phyloP scores from a whole-genome alignment of 1,140 invertebrate species.

The Caenorhabditis latens region DNA sequence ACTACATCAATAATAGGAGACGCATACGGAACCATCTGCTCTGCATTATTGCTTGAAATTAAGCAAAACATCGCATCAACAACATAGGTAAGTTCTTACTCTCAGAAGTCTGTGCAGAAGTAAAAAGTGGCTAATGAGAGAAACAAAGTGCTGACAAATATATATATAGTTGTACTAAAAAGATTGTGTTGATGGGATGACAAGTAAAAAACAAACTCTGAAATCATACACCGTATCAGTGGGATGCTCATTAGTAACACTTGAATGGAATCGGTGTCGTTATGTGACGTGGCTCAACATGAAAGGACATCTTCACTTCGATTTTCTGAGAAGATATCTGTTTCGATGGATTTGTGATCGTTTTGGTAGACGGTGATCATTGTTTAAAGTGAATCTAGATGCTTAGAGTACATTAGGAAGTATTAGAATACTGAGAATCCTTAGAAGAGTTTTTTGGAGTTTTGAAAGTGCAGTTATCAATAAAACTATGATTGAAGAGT shows the following conservation, averaged over 20 bases:
- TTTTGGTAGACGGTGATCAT: not conserved
- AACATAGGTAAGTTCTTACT: constrained; percentile 33
- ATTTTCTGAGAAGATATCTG: constrained; percentile 6
- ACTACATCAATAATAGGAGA: not conserved
- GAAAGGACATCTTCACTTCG: constrained; percentile 8
- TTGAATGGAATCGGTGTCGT: not conserved
- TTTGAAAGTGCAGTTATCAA: no score
- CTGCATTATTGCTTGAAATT: not conserved
- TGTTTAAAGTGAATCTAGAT: not conserved
- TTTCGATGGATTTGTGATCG: not conserved
- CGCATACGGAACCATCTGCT: not conserved
- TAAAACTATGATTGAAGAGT: no score
- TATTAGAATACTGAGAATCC: no score
- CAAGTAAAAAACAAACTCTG: not conserved
- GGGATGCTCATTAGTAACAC: constrained; percentile 4
- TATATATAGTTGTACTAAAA: not conserved
- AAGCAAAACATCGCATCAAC: not conserved
- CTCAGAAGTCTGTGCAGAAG: not conserved
- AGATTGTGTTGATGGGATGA: not conserved
- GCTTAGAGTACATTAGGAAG: not conserved
- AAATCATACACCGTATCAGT: not conserved
- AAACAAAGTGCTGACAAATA: not conserved
- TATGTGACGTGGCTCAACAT: not conserved
- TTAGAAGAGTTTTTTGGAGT: no score
- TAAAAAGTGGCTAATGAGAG: not conserved